These are phyloP conservation scores for Orthosia incerta DNA, from an alignment of 2,888 invertebrate genomes.

Conservation along the genomic window DNA sequence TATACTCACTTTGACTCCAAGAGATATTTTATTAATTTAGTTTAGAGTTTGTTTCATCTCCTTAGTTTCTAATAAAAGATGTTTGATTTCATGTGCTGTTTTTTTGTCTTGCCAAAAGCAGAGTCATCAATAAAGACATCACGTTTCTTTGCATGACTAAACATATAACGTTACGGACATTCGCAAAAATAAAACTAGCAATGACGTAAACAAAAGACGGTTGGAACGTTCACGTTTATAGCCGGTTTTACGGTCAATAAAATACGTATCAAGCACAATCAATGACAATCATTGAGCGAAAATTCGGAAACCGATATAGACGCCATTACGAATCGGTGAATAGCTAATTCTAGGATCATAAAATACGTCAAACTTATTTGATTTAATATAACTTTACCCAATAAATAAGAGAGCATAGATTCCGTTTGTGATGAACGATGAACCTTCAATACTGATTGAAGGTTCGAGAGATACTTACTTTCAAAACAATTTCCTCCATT, in stretches of 20 bases:
- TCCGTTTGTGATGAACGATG: neutral
- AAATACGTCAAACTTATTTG: conserved; percentile 15
- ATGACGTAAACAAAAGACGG: conserved; percentile 70
- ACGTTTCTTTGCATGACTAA: conserved; percentile 57
- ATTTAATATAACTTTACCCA: neutral
- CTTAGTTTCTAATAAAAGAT: conserved; percentile 10
- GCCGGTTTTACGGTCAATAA: conserved; percentile 72
- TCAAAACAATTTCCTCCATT: neutral
- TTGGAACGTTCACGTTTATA: conserved; percentile 71
- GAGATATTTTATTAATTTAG: conserved; percentile 4
- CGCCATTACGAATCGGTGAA: conserved; percentile 63
- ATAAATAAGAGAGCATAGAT: neutral
- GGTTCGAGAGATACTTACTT: neutral
- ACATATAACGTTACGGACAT: conserved; percentile 62
- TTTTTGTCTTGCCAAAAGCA: conserved; percentile 49
- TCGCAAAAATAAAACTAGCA: conserved; percentile 70
- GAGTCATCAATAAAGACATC: conserved; percentile 59
- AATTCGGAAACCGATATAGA: conserved; percentile 67
- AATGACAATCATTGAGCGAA: conserved; percentile 75
- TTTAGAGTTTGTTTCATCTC: conserved; percentile 6
- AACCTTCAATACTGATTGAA: neutral
- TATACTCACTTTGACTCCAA: conserved; percentile 1
- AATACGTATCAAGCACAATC: conserved; percentile 75
- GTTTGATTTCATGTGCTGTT: conserved; percentile 30
- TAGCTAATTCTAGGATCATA: conserved; percentile 51